Evolutionary conservation across 2,797 vertebrate species (phyloP).

Genomic region (Neosilurus hyrtlii): DNA sequence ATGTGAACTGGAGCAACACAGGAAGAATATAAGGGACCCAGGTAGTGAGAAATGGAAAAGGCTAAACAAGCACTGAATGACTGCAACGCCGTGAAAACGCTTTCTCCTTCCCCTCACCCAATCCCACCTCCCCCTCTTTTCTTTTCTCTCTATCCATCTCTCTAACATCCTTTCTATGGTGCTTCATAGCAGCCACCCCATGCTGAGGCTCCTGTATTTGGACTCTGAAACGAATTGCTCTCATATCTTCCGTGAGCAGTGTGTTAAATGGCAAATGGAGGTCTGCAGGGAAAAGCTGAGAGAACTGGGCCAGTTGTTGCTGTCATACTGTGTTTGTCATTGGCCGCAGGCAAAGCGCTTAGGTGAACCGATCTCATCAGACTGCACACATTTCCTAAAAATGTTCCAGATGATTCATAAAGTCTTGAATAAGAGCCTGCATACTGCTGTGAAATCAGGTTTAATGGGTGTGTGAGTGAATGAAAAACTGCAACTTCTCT

Average conservation of each 20-base stretch:
- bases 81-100: slow-evolving; percentile 60
- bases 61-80: slow-evolving; percentile 58
- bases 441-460: slow-evolving; percentile 3
- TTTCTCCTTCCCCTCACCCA: slow-evolving; percentile 61
- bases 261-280: slow-evolving; percentile 30
- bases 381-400: slow-evolving; percentile 30
- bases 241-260: background rate
- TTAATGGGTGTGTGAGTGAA: background rate
- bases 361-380: slow-evolving; percentile 57
- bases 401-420: slow-evolving; percentile 28
- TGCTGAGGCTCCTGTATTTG: slow-evolving; percentile 38
- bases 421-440: background rate
- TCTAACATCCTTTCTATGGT: slow-evolving; percentile 33
- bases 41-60: slow-evolving; percentile 37
- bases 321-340: slow-evolving; percentile 45
- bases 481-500: slow-evolving; percentile 3
- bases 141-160: slow-evolving; percentile 29
- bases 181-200: slow-evolving; percentile 39
- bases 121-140: slow-evolving; percentile 26
- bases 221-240: slow-evolving; percentile 19
- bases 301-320: slow-evolving; percentile 42
- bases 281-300: slow-evolving; percentile 36
- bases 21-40: slow-evolving; percentile 35
- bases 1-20: slow-evolving; percentile 40
- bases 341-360: slow-evolving; percentile 45